Evolutionary conservation across 23 tunicate genomes (phyloP), one percentile per base, ranked within the genome.

Genomic region (Halocynthia aurantium): DNA sequence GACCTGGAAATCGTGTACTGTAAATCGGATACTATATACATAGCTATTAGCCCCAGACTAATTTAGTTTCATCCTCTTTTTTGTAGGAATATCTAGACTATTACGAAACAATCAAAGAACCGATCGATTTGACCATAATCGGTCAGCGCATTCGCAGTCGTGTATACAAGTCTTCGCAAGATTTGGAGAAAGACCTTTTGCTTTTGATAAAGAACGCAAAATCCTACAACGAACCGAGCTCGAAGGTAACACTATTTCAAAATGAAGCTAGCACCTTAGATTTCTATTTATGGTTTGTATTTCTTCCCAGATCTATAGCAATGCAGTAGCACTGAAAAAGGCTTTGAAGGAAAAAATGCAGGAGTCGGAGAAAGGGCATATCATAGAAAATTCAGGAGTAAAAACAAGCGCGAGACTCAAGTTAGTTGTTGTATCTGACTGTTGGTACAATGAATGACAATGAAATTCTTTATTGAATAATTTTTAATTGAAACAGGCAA

Each of bases 201-300:
- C 82, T 86, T 12, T 66, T 94, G 77, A 83, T 77, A 20, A 94
- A 88, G 61, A 94, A 94, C 62, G 99, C 99, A 13, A 84, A 70
- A 60, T 77, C 68, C 1, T 94, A 87, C 84, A 94, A 94, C 53
- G 92, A 94, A 63, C 91, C 91, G 44, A 82, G 73, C 21, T 94
- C 99, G 8, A 89, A 92, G 87, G 98, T 92, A 31, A 63, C 54
- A 20, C 5, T 65, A 15, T 13, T 58, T n/a, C 63, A 13, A 67
- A 19, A n/a, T 1, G 20, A 67, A 9, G 10, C n/a, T 70, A 10
- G 51, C 51, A 13, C 12, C 6, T 77, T 63, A 10, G 10, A 77
- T 61, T 40, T 6, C n/a, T 72, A 13, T 50, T 18, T 5, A 57
- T 18, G 58, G 44, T 78, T 15, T n/a, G 10, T 9, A 17, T 21